These are phyloP conservation scores for Phymorhynchus buccinoides DNA, from an alignment of 1,140 invertebrate species.

Conservation along the genomic window DNA sequence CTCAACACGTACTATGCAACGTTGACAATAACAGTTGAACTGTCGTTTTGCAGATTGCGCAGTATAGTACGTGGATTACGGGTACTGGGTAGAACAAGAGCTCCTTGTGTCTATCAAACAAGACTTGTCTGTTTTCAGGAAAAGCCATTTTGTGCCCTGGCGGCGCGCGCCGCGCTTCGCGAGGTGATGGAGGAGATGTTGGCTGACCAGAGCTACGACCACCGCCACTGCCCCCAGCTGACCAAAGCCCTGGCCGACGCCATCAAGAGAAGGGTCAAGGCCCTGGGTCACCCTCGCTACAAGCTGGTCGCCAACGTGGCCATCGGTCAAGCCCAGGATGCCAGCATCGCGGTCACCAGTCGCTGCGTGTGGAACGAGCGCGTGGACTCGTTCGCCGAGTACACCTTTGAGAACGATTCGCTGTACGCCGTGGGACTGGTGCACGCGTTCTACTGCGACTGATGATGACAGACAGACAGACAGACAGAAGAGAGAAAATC, in stretches of 20 bases:
- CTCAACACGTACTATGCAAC: no score
- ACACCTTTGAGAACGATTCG: constrained; percentile 51
- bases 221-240: constrained; percentile 42
- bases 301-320: constrained; percentile 58
- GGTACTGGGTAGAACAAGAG: no score
- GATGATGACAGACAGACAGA: neutral
- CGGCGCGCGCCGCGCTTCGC: constrained; percentile 39
- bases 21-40: no score
- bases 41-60: no score
- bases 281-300: constrained; percentile 54
- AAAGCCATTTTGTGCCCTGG: constrained; percentile 32
- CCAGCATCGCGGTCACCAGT: constrained; percentile 56
- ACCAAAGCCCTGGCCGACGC: constrained; percentile 49
- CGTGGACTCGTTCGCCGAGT: constrained; percentile 59
- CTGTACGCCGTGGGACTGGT: constrained; percentile 61
- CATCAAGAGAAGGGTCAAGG: constrained; percentile 56
- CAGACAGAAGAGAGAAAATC: no score
- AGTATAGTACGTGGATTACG: no score
- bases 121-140: constrained; percentile 23
- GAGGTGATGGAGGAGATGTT: constrained; percentile 49
- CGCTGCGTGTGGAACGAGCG: constrained; percentile 63
- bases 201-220: constrained; percentile 43
- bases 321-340: constrained; percentile 52
- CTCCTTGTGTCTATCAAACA: no score
- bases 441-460: constrained; percentile 61